Base-by-base conservation (phyloP, 1,140 invertebrate species). In the Diachasma alloeum region DNA sequence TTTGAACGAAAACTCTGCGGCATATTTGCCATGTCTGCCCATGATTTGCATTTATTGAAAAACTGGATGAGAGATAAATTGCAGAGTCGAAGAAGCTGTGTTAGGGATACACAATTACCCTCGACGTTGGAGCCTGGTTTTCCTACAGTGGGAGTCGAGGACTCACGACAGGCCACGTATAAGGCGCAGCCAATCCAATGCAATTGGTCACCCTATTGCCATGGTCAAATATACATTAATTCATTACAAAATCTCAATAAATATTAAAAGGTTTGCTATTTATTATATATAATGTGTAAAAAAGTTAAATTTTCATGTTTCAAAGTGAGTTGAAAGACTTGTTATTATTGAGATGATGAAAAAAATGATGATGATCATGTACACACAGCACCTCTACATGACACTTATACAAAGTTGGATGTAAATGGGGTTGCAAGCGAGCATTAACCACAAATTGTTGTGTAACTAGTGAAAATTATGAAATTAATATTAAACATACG, bases 121-220 rank as follows among this genome's bases (percentile, higher is more conserved):
- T 97, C 94, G 1, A 98, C 92, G 75, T 92, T 91, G 69, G 91
- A 82, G 82, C 93, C 88, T 80, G 92, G 89, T 73, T 89, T 91
- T 69, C 94, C 94, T 10, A 98, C 94, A 36, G 96, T 97, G 0
- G 96, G 95, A 37, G 94, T 94, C 42, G 93, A 92, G 2, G 94
- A 93, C 68, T 94, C 93, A 63, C 97, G 91, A 87, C 97, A 98
- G 19, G 96, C 95, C 31, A 96, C 96, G 89, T 98, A 99, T 17
- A 99, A 88, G 24, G 97, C 95, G 92, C 97, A 99, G 53, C 96
- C 96, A 83, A 99, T 92, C 98, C 98, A 99, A 87, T 99, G 97
- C 59, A 95, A 88, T 71, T 93, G 91, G 83, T 98, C 95, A 13
- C 97, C 98, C 97, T 99, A 63, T 48, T 70, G 67, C 19, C 53